Conservation (phyloP, 2,888 invertebrate genomes). For the Drosophila monieri region DNA sequence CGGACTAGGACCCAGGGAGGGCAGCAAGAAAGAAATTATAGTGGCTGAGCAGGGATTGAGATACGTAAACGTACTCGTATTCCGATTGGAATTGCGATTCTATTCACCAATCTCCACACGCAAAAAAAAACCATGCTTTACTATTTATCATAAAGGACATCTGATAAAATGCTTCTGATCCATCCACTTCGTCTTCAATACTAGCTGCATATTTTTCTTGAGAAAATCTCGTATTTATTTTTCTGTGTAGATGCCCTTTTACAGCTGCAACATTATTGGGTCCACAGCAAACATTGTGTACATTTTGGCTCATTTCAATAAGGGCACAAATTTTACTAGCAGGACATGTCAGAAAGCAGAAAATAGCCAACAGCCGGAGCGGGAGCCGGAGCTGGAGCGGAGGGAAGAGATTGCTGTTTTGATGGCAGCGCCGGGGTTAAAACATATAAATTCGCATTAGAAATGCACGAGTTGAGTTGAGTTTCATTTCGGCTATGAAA, state of each 20-base stretch:
- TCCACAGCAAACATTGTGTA: conserved; percentile 45
- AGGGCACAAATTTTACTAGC: conserved; percentile 63
- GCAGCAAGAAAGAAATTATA: conserved; percentile 44
- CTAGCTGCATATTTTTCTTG: not conserved
- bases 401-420: conserved; percentile 33
- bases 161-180: not conserved
- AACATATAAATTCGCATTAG: conserved; percentile 81
- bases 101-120: conserved; percentile 14
- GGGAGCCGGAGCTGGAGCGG: not conserved
- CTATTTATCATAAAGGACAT: not conserved
- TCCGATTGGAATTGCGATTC: conserved; percentile 46
- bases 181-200: not conserved
- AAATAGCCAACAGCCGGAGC: not conserved
- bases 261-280: conserved; percentile 29
- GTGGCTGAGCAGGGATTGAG: conserved; percentile 57
- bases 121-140: not conserved
- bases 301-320: conserved; percentile 77
- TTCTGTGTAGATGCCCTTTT: conserved; percentile 7
- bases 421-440: conserved; percentile 66
- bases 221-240: not conserved
- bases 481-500: conserved; percentile 75
- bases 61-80: conserved; percentile 36
- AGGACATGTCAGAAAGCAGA: conserved; percentile 52
- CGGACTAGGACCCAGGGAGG: conserved; percentile 4
- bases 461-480: conserved; percentile 83